phyloP scores from a whole-genome alignment of 2,797 vertebrate genomes.

The Sebastes cheni region DNA sequence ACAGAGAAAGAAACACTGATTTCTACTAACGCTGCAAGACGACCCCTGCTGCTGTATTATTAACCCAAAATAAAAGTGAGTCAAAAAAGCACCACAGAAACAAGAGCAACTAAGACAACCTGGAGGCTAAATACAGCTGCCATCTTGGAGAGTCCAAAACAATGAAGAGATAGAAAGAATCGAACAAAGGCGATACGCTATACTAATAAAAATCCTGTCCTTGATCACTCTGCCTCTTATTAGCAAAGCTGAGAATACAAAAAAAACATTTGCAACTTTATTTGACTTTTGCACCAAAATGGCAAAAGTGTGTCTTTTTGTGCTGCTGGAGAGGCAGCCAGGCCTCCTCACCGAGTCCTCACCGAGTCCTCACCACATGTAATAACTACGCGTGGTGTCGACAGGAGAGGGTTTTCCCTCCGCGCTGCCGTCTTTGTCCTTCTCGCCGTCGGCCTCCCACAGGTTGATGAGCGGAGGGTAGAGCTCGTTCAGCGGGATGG shows the following conservation, averaged over 20 bases:
- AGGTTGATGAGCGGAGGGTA: conserved; percentile 99
- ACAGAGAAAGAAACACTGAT: conserved; percentile 75
- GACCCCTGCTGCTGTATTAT: conserved; percentile 71
- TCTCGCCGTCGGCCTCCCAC: conserved; percentile 96
- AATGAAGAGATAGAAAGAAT: conserved; percentile 64
- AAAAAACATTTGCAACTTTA: conserved; percentile 78
- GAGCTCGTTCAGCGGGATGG: conserved; percentile 97
- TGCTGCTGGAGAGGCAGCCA: conserved; percentile 81
- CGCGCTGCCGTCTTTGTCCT: conserved; percentile 91
- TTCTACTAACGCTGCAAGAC: conserved; percentile 78
- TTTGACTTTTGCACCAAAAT: conserved; percentile 92
- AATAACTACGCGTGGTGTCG: conserved; percentile 98
- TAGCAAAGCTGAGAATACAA: conserved; percentile 94
- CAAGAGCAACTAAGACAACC: conserved; percentile 83
- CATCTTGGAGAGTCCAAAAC: conserved; percentile 73
- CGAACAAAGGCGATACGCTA: conserved; percentile 90
- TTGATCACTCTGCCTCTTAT: conserved; percentile 84
- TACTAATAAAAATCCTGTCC: conserved; percentile 92
- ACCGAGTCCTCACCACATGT: conserved; percentile 96
- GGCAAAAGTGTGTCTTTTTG: conserved; percentile 93
- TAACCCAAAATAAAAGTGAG: conserved; percentile 74
- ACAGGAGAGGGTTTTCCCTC: conserved; percentile 93
- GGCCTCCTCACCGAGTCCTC: conserved; percentile 76
- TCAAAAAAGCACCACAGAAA: conserved; percentile 81
- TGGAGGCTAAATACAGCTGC: conserved; percentile 89